Base-by-base conservation (phyloP, 2,797 vertebrate genomes). In the Danio jaintianensis region DNA sequence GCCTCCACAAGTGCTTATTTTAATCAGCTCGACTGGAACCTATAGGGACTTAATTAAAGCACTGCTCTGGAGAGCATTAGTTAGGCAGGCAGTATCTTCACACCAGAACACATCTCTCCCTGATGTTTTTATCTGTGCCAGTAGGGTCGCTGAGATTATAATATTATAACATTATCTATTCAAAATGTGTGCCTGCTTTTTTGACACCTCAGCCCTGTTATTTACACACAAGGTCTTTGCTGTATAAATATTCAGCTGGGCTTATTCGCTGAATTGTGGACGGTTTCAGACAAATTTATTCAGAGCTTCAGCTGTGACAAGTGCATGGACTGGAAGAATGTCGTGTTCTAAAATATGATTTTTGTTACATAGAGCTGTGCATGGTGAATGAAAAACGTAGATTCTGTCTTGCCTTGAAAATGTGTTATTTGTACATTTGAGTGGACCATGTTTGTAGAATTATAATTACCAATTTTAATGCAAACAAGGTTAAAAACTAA, bases 1-100 rank as follows among this genome's bases (percentile, higher is more conserved):
- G 72, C 69, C 64, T 84, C 81, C 71, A 86, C 81, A 86, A 91
- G 91, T 91, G 90, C 88, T 92, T 85, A 85, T 88, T 92, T 88
- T 92, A 92, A 94, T 94, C 91, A 92, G 91, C 83, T 80, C 87
- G 87, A 88, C 87, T 45, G 69, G 83, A 90, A 90, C 88, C 92
- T 91, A 91, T 90, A 80, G 93, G 92, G 92, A 93, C 91, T 90
- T 92, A 92, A 94, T 93, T 94, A 93, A 92, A 92, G 88, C 91
- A 87, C 89, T 89, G 87, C 90, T 91, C 87, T 89, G 81, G 88
- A 89, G 86, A 89, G 89, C 86, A 90, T 91, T 92, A 84, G 77
- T 67, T 79, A 86, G 78, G 83, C 79, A 82, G 81, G 64, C 78
- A 59, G 82, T 73, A 93, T 90, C 87, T 89, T 85, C 82, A 62